phyloP scores from a whole-genome alignment of 2,797 vertebrate species.

The Poecilia picta region DNA sequence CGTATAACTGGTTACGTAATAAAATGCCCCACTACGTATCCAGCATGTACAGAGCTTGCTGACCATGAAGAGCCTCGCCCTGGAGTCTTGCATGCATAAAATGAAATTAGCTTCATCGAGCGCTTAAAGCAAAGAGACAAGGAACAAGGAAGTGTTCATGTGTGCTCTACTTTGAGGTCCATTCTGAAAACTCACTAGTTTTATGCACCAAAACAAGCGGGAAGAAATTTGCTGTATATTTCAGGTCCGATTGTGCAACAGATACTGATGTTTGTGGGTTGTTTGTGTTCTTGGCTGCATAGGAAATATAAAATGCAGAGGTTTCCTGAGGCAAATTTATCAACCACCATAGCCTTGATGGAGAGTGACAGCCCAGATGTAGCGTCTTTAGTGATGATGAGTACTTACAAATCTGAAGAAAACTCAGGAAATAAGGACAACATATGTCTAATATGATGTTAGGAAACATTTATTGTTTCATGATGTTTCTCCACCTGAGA shows the following conservation, averaged over 20 bases:
- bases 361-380: conserved; percentile 42
- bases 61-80: conserved; percentile 57
- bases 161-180: not conserved
- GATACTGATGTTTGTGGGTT: conserved; percentile 20
- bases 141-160: conserved; percentile 13
- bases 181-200: not conserved
- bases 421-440: not conserved
- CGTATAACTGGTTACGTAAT: conserved; percentile 55
- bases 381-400: conserved; percentile 34
- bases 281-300: conserved; percentile 27
- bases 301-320: conserved; percentile 26
- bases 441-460: not conserved
- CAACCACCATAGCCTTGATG: conserved; percentile 33
- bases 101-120: conserved; percentile 54
- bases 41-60: conserved; percentile 50
- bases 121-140: conserved; percentile 38
- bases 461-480: not conserved
- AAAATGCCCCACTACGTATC: conserved; percentile 41
- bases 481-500: not conserved
- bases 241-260: conserved; percentile 16
- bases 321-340: conserved; percentile 45
- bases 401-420: conserved; percentile 48
- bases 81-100: conserved; percentile 47
- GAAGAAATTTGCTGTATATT: conserved; percentile 1
- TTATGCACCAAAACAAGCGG: conserved; percentile 1